Conservation (phyloP, 2,888 invertebrate genomes). For the Pyrrhosoma nymphula region DNA sequence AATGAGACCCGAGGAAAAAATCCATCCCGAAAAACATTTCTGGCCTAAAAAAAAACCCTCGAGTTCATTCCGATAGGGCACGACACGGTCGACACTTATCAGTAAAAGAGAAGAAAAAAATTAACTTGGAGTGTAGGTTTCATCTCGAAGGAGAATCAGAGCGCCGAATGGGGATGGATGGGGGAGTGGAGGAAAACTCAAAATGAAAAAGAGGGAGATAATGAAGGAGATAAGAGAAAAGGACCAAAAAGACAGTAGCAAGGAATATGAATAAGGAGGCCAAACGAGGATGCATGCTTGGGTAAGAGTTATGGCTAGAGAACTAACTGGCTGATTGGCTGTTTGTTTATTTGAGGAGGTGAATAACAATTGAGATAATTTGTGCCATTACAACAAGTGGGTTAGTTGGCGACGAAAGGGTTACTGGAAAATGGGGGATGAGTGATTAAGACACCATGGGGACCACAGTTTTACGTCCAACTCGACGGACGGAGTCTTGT, state of each 20-base stretch:
- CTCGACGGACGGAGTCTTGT: no score
- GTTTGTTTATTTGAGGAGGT: not conserved
- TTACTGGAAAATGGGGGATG: no score
- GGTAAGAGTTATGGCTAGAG: not conserved
- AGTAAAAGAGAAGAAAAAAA: not conserved
- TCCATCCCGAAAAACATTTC: constrained; percentile 33
- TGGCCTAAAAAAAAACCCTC: not conserved
- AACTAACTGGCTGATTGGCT: not conserved
- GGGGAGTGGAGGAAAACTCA: not conserved
- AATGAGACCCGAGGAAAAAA: not conserved
- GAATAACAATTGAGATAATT: no score
- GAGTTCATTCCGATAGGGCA: constrained; percentile 57
- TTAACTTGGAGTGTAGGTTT: no score
- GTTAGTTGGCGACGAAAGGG: no score
- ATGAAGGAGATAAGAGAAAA: not conserved
- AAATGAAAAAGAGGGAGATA: not conserved
- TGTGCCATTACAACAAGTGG: no score
- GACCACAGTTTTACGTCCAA: no score
- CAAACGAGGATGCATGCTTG: not conserved
- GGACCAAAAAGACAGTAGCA: not conserved
- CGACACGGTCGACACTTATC: not conserved
- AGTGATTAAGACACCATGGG: no score
- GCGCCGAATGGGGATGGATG: not conserved
- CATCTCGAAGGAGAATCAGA: not conserved
- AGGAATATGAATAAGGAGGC: not conserved